Evolutionary conservation across 2,797 vertebrate species (phyloP).

Genomic region (Scolopax bukidnonensis): DNA sequence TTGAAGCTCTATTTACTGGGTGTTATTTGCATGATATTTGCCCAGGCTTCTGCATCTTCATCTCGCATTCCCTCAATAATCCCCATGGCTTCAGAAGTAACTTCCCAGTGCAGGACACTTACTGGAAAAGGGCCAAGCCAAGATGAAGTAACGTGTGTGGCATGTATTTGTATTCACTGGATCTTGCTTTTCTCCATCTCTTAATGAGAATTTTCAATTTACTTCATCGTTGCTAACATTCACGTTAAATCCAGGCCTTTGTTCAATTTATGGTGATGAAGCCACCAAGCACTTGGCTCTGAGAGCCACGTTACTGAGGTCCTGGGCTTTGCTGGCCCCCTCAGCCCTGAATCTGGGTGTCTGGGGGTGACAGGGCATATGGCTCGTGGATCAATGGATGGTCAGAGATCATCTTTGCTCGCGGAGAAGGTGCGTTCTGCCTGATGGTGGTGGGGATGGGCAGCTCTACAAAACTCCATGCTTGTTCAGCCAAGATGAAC

Average conservation of each 20-base stretch:
- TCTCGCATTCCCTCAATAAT: background rate
- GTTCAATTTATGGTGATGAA: background rate
- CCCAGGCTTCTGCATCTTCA: background rate
- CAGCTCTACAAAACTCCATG: background rate
- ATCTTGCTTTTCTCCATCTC: background rate
- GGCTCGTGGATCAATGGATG: background rate
- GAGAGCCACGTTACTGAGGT: background rate
- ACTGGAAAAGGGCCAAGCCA: background rate
- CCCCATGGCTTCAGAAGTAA: background rate
- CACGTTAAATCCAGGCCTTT: fast-evolving
- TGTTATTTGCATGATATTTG: background rate
- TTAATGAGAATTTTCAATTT: background rate
- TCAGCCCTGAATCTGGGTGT: background rate
- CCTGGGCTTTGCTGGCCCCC: background rate
- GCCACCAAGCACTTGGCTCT: background rate
- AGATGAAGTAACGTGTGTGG: background rate
- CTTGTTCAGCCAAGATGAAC: background rate
- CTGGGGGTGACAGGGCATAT: background rate
- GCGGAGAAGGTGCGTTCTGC: background rate
- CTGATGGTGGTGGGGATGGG: background rate
- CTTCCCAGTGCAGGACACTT: background rate
- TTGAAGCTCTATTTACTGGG: background rate
- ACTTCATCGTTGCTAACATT: background rate
- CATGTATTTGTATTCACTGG: background rate
- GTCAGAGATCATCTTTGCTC: background rate